phyloP scores from a whole-genome alignment of 2,888 invertebrate species.

The Catocala fraxini region DNA sequence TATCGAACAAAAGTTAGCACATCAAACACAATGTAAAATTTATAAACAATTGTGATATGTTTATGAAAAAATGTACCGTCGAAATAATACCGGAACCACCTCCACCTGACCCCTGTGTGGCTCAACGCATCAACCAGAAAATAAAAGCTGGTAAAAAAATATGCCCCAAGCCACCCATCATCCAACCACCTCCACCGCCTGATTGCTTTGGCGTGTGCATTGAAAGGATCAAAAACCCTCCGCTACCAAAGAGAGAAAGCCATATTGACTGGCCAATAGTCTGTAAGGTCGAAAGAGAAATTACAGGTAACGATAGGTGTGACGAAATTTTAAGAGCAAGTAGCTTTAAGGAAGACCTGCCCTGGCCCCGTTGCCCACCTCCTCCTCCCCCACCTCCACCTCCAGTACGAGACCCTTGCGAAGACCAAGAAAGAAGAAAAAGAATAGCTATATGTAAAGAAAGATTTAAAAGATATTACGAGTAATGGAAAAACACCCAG shows the following conservation, averaged over 20 bases:
- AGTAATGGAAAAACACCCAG: conserved; percentile 49
- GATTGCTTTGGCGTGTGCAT: conserved; percentile 65
- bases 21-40: not conserved
- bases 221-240: conserved; percentile 71
- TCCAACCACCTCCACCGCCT: conserved; percentile 52
- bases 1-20: too few species aligned
- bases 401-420: conserved; percentile 62
- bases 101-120: conserved; percentile 59
- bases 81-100: conserved; percentile 52
- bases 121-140: conserved; percentile 58
- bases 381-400: conserved; percentile 61
- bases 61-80: conserved; percentile 65
- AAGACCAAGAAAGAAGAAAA: conserved; percentile 52
- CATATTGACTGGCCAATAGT: conserved; percentile 43
- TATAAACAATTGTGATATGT: conserved; percentile 52
- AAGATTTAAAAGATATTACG: conserved; percentile 64
- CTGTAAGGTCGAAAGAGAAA: conserved; percentile 58
- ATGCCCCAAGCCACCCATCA: conserved; percentile 59
- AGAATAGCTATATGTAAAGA: conserved; percentile 58
- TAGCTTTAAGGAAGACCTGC: conserved; percentile 51
- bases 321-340: conserved; percentile 51
- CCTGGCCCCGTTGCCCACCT: conserved; percentile 61
- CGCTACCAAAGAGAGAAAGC: conserved; percentile 29
- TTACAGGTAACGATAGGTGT: conserved; percentile 61
- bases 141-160: conserved; percentile 65